These are phyloP conservation scores for Rhinoptilus africanus DNA, from an alignment of 2,113 vertebrate species.

Conservation along the genomic window DNA sequence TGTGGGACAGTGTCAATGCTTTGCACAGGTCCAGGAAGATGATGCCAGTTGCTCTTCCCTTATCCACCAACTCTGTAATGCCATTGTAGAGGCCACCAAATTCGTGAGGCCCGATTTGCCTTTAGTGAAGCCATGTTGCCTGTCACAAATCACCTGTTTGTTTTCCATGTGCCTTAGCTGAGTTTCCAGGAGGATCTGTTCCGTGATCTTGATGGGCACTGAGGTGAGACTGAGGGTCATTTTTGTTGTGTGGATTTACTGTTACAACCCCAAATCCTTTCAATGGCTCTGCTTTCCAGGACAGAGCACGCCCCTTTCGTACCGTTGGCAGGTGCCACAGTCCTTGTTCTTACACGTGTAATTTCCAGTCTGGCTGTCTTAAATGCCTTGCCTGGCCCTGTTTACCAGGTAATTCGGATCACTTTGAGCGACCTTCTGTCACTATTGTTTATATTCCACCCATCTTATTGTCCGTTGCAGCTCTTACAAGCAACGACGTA, in stretches of 20 bases:
- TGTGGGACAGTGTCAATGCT: neutral
- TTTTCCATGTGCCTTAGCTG: neutral
- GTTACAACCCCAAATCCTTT: neutral
- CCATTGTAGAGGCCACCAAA: neutral
- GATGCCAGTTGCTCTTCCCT: neutral
- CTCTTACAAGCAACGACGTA: accelerated
- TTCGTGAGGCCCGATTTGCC: neutral
- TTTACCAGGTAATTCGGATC: neutral
- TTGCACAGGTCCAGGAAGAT: neutral
- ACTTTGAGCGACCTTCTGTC: neutral
- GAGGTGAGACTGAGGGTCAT: neutral
- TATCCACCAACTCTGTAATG: neutral
- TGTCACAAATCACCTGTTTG: neutral
- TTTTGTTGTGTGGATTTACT: neutral
- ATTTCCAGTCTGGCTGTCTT: neutral
- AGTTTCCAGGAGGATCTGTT: neutral
- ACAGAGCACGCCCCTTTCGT: accelerated
- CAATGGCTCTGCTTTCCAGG: neutral
- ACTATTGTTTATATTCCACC: too few species aligned
- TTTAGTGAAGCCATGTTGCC: neutral
- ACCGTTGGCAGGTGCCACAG: accelerated
- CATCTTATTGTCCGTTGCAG: neutral
- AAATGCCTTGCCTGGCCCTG: accelerated
- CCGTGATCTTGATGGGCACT: neutral
- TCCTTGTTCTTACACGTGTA: neutral